phyloP scores from a whole-genome alignment of 2,797 vertebrate species.

The Sebastes diploproa region DNA sequence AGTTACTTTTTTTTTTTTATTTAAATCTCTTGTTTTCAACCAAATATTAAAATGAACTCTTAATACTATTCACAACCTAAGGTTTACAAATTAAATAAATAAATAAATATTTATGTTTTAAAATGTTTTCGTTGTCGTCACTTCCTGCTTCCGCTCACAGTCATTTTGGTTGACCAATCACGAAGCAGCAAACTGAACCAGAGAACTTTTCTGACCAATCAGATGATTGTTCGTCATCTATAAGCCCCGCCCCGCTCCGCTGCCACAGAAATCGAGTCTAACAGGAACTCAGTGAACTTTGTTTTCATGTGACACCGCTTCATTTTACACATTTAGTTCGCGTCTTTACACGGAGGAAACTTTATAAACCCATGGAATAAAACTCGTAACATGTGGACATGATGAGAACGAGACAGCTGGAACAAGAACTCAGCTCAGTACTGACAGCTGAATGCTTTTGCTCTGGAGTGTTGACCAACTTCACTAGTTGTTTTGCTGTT shows the following conservation, averaged over 20 bases:
- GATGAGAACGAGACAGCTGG: not conserved
- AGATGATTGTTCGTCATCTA: not conserved
- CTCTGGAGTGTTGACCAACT: not conserved
- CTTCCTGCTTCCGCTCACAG: slow-evolving; percentile 7
- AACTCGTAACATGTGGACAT: not conserved
- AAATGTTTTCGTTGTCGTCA: not conserved
- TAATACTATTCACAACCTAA: fast-evolving
- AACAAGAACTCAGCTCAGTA: not conserved
- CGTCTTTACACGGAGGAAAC: not conserved
- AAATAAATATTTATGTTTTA: not conserved
- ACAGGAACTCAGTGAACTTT: not conserved
- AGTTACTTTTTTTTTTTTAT: too few relatives aligned
- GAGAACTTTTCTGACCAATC: slow-evolving; percentile 43
- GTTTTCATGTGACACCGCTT: fast-evolving
- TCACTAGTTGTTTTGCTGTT: not conserved
- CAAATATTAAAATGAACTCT: not conserved
- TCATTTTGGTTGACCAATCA: slow-evolving; percentile 50
- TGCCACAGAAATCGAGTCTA: slow-evolving; percentile 5
- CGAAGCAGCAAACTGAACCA: not conserved
- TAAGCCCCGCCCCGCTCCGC: not conserved
- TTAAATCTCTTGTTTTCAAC: not conserved
- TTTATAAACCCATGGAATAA: not conserved
- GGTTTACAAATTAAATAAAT: not conserved
- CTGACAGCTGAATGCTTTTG: not conserved
- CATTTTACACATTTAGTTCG: not conserved